These are phyloP conservation scores for Azorinus chamasolen DNA, from an alignment of 2,888 invertebrate genomes.

Conservation along the genomic window DNA sequence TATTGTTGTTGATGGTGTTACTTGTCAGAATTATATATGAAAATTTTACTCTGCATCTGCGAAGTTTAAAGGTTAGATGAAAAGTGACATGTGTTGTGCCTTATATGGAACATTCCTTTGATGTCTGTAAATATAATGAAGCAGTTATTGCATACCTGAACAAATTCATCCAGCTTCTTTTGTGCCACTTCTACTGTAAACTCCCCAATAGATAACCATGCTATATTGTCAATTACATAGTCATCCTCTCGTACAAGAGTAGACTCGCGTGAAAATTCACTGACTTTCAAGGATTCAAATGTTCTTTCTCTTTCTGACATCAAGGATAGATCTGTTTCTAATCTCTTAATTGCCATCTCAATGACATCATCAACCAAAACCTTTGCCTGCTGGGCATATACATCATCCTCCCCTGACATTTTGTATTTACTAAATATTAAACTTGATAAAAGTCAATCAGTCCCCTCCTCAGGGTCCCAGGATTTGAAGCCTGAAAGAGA, in stretches of 20 bases:
- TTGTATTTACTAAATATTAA: too few species aligned
- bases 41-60: too few species aligned
- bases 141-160: too few species aligned
- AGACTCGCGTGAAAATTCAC: slow-evolving; percentile 71
- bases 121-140: too few species aligned
- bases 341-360: slow-evolving; percentile 79
- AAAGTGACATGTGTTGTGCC: too few species aligned
- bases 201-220: slow-evolving; percentile 84
- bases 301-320: slow-evolving; percentile 79
- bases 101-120: too few species aligned
- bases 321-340: slow-evolving; percentile 76
- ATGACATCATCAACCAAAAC: slow-evolving; percentile 82
- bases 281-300: slow-evolving; percentile 76
- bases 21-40: too few species aligned
- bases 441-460: too few species aligned
- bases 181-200: slow-evolving; percentile 81
- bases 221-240: slow-evolving; percentile 82
- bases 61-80: too few species aligned
- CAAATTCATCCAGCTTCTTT: slow-evolving; percentile 84
- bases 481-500: background rate
- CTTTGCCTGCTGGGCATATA: slow-evolving; percentile 78
- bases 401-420: slow-evolving; percentile 64
- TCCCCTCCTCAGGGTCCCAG: too few species aligned
- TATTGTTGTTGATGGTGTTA: too few species aligned
- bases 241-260: slow-evolving; percentile 77